Base-by-base conservation (phyloP, 1,140 invertebrate genomes). In the Drosophila ananassae region DNA sequence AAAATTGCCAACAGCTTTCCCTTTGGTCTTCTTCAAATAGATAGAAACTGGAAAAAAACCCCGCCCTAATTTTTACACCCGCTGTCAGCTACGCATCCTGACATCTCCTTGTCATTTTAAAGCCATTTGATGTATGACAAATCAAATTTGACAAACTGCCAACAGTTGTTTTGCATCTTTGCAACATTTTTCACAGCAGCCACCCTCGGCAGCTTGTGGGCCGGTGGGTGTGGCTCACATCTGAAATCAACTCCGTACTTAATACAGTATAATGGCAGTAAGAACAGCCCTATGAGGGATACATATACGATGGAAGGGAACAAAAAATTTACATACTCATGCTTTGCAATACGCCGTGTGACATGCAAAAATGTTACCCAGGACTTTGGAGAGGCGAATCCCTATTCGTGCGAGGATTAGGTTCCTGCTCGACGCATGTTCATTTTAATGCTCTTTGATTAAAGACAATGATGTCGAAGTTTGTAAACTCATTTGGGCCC, bases 71-170 rank as follows among this genome's bases (percentile, higher is more conserved):
- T 46, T 32, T 24, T 51, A 21, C 34, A 17, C 54, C 48, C 52
- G 39, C 56, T 80, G 67, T 63, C 73, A 52, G 47, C 53, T 50
- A 48, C 41, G 41, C 59, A 73, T 71, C 34, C 54, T 68, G 69
- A 66, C 69, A 64, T 58, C 67, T 73, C 73, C 56, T 69, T 85
- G 82, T 81, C 82, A 85, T 78, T 85, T 85, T 85, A 79, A 87
- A 87, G 75, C 66, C 75, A 87, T 87, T 87, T 87, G 82, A 87
- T 87, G 82, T 87, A 87, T 87, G 82, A 87, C 82, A 87, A 87
- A 87, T 87, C 82, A 87, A 87, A 87, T 87, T 87, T 87, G 82
- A 87, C 82, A 87, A 87, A 87, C 82, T 87, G 82, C 82, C 82
- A 87, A 81, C 82, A 79, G 82, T 87, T 87, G 78, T 87, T 87